phyloP scores from a whole-genome alignment of 1,140 invertebrate species.

The Drosophila sturtevanti region DNA sequence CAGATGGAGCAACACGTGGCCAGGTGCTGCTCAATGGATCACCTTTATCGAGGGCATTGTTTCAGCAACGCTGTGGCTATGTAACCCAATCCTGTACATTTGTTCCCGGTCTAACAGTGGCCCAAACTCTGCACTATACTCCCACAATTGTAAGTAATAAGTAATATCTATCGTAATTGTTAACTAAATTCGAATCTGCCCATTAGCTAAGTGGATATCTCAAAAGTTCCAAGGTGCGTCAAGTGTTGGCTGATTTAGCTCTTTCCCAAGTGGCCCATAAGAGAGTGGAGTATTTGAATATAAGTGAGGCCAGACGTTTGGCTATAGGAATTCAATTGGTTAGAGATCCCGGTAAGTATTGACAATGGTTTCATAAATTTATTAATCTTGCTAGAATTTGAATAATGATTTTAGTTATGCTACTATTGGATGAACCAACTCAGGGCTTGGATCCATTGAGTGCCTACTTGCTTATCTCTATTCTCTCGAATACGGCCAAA shows the following conservation, averaged over 20 bases:
- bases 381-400: accelerated
- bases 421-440: conserved; percentile 95
- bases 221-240: conserved; percentile 89
- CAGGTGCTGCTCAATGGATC: conserved; percentile 93
- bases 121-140: conserved; percentile 92
- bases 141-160: conserved; percentile 87
- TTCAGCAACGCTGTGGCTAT: conserved; percentile 92
- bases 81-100: conserved; percentile 92
- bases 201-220: conserved; percentile 87
- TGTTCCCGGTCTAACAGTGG: conserved; percentile 92
- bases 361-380: conserved; percentile 73
- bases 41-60: conserved; percentile 90
- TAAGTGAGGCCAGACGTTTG: conserved; percentile 92
- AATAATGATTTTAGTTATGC: conserved; percentile 85
- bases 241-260: conserved; percentile 94
- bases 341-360: conserved; percentile 88
- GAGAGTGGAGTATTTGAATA: conserved; percentile 89
- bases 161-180: background rate
- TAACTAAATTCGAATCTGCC: conserved; percentile 28
- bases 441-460: conserved; percentile 95
- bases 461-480: conserved; percentile 95
- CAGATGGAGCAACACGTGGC: conserved; percentile 89
- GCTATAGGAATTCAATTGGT: conserved; percentile 94
- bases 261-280: conserved; percentile 93
- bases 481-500: conserved; percentile 95